These are phyloP conservation scores for Diaperis boleti DNA, from an alignment of 2,888 invertebrate genomes.

Conservation along the genomic window DNA sequence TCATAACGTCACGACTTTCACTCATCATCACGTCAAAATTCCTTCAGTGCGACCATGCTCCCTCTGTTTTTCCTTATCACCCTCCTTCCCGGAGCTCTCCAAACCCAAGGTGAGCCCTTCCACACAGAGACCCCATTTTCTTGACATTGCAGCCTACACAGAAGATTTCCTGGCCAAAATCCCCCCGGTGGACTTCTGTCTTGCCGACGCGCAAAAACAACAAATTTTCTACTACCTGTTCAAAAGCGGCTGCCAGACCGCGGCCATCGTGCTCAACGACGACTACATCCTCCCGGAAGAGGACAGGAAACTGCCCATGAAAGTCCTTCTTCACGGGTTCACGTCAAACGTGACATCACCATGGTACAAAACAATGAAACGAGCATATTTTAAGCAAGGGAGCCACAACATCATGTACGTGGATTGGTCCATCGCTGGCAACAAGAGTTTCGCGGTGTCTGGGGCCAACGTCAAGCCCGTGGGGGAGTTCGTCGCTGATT, in stretches of 20 bases:
- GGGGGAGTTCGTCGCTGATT: slow-evolving; percentile 64
- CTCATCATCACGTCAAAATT: too few species aligned
- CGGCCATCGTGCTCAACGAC: slow-evolving; percentile 47
- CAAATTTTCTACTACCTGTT: slow-evolving; percentile 53
- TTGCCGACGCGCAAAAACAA: slow-evolving; percentile 52
- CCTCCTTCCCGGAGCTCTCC: too few species aligned
- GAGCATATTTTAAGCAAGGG: slow-evolving; percentile 62
- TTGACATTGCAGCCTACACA: slow-evolving; percentile 19
- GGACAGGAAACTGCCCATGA: slow-evolving; percentile 57
- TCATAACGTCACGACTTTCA: too few species aligned
- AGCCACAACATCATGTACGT: slow-evolving; percentile 66
- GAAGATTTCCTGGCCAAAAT: slow-evolving; percentile 17
- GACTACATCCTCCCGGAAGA: slow-evolving; percentile 43
- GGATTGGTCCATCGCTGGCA: slow-evolving; percentile 63
- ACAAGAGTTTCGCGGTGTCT: slow-evolving; percentile 58
- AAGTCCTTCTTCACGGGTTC: slow-evolving; percentile 69
- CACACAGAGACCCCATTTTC: too few species aligned
- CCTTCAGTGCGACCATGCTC: too few species aligned
- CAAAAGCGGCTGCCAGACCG: slow-evolving; percentile 38
- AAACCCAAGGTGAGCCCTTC: too few species aligned
- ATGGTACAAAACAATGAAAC: slow-evolving; percentile 62
- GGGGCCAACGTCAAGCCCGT: slow-evolving; percentile 65
- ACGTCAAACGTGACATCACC: slow-evolving; percentile 64
- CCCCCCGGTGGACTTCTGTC: slow-evolving; percentile 52
- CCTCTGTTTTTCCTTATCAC: too few species aligned